Evolutionary conservation across 2,888 invertebrate genomes (phyloP), one percentile per base, ranked within the genome.

Genomic region (Drosophila kanekoi): DNA sequence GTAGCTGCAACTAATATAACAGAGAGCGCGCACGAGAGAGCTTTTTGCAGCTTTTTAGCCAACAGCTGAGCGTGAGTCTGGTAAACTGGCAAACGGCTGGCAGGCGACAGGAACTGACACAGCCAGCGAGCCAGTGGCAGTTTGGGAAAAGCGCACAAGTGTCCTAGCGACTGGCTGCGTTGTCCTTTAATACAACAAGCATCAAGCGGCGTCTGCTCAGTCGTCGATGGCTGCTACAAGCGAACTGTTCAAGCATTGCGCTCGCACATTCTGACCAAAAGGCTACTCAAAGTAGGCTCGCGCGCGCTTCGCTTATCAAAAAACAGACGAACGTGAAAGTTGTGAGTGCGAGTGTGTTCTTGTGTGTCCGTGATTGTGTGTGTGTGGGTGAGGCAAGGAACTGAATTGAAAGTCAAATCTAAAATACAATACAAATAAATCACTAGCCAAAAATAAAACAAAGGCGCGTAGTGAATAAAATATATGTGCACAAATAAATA

Each of bases 201-300:
- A 75, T 74, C 68, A 69, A 56, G 73, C 76, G 62, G 43, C 66
- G 63, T 61, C 67, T 72, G 78, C 74, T 90, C 82, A 90, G 90
- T 90, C 89, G 84, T 79, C 77, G 77, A 85, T 83, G 89, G 82
- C 83, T 83, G 87, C 80, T 89, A 69, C 76, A 87, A 77, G 82
- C 85, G 83, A 77, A 82, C 76, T 82, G 89, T 87, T 81, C 68
- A 69, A 61, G 33, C 44, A 49, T 18, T 57, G 57, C 48, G 57
- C 51, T 54, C 47, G 37, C 56, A 40, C 48, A 59, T 64, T 38
- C 58, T 53, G 35, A 65, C 5, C 40, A 20, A 54, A 45, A 51
- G 67, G 16, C 52, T 56, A 38, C 41, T 45, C 11, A 16, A 51
- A 72, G 33, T 67, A 65, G 64, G 32, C 52, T 69, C 66, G 76